A percentile compares a stretch with the other conserved stretches of the same genome.
Evolutionary conservation across 2,888 invertebrate genomes (phyloP).

Genomic region (Sisyra nigra): DNA sequence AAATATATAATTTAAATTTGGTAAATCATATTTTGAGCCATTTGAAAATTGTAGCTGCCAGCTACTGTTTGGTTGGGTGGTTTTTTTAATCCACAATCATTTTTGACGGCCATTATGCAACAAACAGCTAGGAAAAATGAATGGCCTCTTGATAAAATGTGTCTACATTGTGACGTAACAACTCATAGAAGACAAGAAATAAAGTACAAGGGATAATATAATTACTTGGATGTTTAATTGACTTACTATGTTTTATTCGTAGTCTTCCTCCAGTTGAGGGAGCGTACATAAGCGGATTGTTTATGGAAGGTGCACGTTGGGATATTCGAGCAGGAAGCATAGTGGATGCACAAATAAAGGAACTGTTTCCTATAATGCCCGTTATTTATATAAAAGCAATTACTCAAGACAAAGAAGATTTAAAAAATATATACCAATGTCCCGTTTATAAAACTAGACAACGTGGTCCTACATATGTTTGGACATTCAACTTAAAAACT

Average conservation of each 20-base stretch:
- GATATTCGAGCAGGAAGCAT: slow-evolving; percentile 64
- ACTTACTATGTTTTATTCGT: too few species aligned
- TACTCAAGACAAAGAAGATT: slow-evolving; percentile 78
- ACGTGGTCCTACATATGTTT: slow-evolving; percentile 84
- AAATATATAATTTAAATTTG: too few species aligned
- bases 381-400: slow-evolving; percentile 78
- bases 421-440: slow-evolving; percentile 76
- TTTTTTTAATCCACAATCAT: slow-evolving; percentile 94
- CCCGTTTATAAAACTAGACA: slow-evolving; percentile 83
- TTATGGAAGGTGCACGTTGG: slow-evolving; percentile 93
- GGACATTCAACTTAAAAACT: slow-evolving; percentile 89
- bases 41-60: slow-evolving; percentile 43
- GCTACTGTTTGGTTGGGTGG: slow-evolving; percentile 85
- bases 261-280: slow-evolving; percentile 64
- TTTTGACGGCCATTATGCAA: slow-evolving; percentile 94
- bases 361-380: slow-evolving; percentile 80
- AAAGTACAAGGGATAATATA: slow-evolving; percentile 32
- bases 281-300: slow-evolving; percentile 75
- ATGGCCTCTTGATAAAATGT: slow-evolving; percentile 94
- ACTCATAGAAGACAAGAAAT: slow-evolving; percentile 77
- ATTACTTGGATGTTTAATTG: too few species aligned
- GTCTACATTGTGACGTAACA: slow-evolving; percentile 85
- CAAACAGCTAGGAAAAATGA: slow-evolving; percentile 91
- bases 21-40: too few species aligned
- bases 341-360: slow-evolving; percentile 72